Evolutionary conservation across 1,140 invertebrate species (phyloP), one percentile per base, ranked within the genome.

Genomic region (Holotrichia oblita): DNA sequence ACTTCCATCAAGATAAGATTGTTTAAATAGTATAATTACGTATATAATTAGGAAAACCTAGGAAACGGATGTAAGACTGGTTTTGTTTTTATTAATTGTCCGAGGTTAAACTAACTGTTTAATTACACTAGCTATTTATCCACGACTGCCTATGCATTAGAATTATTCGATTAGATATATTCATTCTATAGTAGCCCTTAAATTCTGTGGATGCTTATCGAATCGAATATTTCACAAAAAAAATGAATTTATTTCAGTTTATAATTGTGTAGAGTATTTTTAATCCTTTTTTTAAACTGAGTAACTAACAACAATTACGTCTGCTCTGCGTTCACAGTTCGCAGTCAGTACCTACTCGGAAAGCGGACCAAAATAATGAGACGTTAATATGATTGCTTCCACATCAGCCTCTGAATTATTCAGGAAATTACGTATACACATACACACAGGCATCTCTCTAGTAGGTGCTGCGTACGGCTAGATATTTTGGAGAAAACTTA

Each of bases 401-500:
- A 69, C 61, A 69, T 69, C 61, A 69, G 22, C 61, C 17, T 14
- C 61, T 69, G 61, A 69, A 69, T 69, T 27, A 69, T 69, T 69
- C 61, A 69, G 22, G 2, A 69, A 69, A 69, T 69, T 69, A 69
- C 61, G 22, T 22, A 3, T 34, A 69, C 61, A 20, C 12, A 69
- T 55, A 55, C 48, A 55, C 48, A 14, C 6, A 14, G 48, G 14
- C 17, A 17, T 17, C 48, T 55, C 48, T 55, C 3, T 17, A 55
- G 14, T 6, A 55, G 48, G 17, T n/a, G 14, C 61, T 69, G 22
- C 22, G 61, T 27, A n/a, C 14, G 27, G 22, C 22, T 69, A 69
- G 61, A 69, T 69, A 69, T 34, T 69, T 17, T 14, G 61, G 20
- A 34, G 27, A 69, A 69, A 69, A 69, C 61, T 69, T 69, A 69